These are phyloP conservation scores for Campodea augens DNA, from an alignment of 1,140 invertebrate species.

Conservation along the genomic window DNA sequence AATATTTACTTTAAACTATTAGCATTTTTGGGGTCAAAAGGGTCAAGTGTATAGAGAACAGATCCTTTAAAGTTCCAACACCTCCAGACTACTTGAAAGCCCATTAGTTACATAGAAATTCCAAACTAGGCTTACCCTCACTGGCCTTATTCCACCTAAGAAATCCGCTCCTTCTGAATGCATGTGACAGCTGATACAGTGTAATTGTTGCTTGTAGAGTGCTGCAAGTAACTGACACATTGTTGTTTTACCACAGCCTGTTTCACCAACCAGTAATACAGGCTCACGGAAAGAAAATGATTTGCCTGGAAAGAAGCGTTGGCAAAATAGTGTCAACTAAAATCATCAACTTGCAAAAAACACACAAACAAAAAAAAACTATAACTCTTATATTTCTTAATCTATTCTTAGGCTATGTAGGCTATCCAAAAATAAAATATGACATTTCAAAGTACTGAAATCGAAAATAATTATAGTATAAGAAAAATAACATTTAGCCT, in stretches of 20 bases:
- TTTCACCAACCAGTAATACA: conserved; percentile 89
- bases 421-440: not conserved
- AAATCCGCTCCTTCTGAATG: conserved; percentile 97
- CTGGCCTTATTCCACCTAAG: conserved; percentile 81
- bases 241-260: conserved; percentile 96
- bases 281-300: conserved; percentile 84
- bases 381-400: too few relatives aligned
- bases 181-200: conserved; percentile 92
- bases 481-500: not conserved
- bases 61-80: too few relatives aligned
- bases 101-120: too few relatives aligned
- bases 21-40: too few relatives aligned
- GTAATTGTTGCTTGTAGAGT: conserved; percentile 40
- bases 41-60: too few relatives aligned
- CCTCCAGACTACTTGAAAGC: too few relatives aligned
- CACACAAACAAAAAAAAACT: too few relatives aligned
- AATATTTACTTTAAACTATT: too few relatives aligned
- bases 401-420: too few relatives aligned
- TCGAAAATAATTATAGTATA: conserved; percentile 1
- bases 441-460: not conserved
- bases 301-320: conserved; percentile 31
- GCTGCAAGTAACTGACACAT: conserved; percentile 73
- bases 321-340: too few relatives aligned
- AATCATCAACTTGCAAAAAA: too few relatives aligned
- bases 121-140: too few relatives aligned